Evolutionary conservation across 2,888 invertebrate species (phyloP).

Genomic region (Pegoplata infirma): DNA sequence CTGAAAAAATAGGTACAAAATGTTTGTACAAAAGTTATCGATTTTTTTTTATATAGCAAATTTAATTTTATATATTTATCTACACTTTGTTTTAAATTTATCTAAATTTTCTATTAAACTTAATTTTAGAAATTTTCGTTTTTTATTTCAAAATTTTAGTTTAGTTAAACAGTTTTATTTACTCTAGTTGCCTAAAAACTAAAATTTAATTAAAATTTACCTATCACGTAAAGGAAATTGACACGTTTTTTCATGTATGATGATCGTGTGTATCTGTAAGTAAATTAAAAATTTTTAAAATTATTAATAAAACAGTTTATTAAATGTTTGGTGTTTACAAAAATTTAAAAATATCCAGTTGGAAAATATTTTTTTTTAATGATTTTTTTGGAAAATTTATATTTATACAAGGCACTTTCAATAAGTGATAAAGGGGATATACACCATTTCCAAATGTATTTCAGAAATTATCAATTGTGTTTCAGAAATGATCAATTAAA

Average conservation of each 20-base stretch:
- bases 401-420: too few species aligned
- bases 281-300: slow-evolving; percentile 15
- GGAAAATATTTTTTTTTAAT: neutral
- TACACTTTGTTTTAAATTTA: slow-evolving; percentile 31
- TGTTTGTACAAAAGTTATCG: slow-evolving; percentile 56
- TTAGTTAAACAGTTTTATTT: neutral
- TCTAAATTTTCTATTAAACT: slow-evolving; percentile 18
- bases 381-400: too few species aligned
- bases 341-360: neutral
- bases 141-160: slow-evolving; percentile 9
- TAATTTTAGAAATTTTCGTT: slow-evolving; percentile 15
- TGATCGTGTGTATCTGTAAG: slow-evolving; percentile 86
- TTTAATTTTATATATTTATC: slow-evolving; percentile 25
- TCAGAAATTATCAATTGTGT: too few species aligned
- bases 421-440: too few species aligned
- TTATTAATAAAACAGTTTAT: neutral
- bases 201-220: slow-evolving; percentile 73
- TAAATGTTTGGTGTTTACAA: neutral
- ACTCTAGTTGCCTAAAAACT: slow-evolving; percentile 43
- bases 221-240: slow-evolving; percentile 79
- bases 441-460: too few species aligned
- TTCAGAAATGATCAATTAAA: too few species aligned
- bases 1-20: slow-evolving; percentile 57
- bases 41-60: slow-evolving; percentile 9
- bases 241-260: slow-evolving; percentile 82